These are phyloP conservation scores for Bombus turneri DNA, from an alignment of 1,140 invertebrate species.

Conservation along the genomic window DNA sequence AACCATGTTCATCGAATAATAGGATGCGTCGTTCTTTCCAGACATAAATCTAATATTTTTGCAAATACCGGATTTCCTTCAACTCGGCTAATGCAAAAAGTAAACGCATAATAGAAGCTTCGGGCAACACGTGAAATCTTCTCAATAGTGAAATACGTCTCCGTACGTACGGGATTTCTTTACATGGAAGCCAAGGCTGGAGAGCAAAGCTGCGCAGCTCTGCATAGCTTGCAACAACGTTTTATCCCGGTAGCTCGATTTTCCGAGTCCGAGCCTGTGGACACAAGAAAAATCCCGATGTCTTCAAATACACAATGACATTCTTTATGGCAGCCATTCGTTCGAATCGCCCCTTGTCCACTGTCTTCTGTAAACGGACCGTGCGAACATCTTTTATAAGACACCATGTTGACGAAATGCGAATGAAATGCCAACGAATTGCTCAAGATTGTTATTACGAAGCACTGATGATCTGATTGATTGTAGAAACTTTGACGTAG, in stretches of 20 bases:
- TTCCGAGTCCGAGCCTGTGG: no score
- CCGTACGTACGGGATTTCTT: conserved; percentile 38
- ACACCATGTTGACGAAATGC: no score
- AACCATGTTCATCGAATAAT: conserved; percentile 29
- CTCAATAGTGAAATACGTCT: conserved; percentile 53
- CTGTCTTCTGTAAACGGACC: conserved; percentile 50
- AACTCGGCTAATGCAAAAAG: not conserved
- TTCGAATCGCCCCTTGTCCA: conserved; percentile 51
- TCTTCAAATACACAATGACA: conserved; percentile 48
- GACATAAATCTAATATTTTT: conserved; percentile 21
- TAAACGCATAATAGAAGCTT: conserved; percentile 35
- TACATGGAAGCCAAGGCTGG: not conserved
- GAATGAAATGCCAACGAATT: not conserved
- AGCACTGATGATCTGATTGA: not conserved
- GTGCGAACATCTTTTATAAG: not conserved
- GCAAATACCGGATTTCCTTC: conserved; percentile 21
- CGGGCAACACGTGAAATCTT: conserved; percentile 39
- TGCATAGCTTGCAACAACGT: conserved; percentile 45
- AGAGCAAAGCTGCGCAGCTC: conserved; percentile 39
- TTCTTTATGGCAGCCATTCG: conserved; percentile 63
- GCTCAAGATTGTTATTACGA: not conserved
- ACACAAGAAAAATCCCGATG: conserved; percentile 26
- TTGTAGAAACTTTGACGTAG: no score
- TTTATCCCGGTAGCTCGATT: conserved; percentile 7
- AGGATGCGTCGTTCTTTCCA: not conserved